Percentiles rank a stretch among this genome's conserved stretches.
Evolutionary conservation across 2,888 invertebrate genomes (phyloP).

Genomic region (Melieria omissa): DNA sequence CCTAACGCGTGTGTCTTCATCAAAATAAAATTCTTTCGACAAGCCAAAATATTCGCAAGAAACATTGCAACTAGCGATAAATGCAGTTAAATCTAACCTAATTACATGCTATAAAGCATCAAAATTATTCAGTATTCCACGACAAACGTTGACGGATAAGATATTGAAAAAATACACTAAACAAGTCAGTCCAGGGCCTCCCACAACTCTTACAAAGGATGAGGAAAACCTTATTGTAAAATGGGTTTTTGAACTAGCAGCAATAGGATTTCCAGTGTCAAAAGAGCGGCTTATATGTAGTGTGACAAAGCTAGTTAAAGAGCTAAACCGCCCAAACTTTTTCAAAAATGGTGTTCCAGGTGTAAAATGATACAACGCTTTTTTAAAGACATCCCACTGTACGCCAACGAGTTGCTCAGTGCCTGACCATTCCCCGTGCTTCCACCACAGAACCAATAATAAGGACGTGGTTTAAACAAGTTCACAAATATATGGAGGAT

Average conservation of each 20-base stretch:
- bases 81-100: neutral
- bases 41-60: too few relatives aligned
- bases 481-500: conserved; percentile 49
- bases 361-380: too few relatives aligned
- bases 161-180: conserved; percentile 19
- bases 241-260: conserved; percentile 39
- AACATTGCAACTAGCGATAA: neutral
- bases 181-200: too few relatives aligned
- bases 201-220: neutral
- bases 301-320: too few relatives aligned
- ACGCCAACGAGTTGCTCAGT: conserved; percentile 41
- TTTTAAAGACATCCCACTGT: too few relatives aligned
- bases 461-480: conserved; percentile 52
- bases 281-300: conserved; percentile 45
- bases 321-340: too few relatives aligned
- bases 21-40: too few relatives aligned
- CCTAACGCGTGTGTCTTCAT: too few relatives aligned
- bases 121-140: conserved; percentile 12
- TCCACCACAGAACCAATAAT: conserved; percentile 53
- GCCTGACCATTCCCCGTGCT: conserved; percentile 50
- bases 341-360: too few relatives aligned
- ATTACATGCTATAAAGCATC: conserved; percentile 17
- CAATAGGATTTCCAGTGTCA: conserved; percentile 55
- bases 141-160: conserved; percentile 13
- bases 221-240: conserved; percentile 34